phyloP scores from a whole-genome alignment of 2,888 invertebrate genomes.

The Campoletis raptor region DNA sequence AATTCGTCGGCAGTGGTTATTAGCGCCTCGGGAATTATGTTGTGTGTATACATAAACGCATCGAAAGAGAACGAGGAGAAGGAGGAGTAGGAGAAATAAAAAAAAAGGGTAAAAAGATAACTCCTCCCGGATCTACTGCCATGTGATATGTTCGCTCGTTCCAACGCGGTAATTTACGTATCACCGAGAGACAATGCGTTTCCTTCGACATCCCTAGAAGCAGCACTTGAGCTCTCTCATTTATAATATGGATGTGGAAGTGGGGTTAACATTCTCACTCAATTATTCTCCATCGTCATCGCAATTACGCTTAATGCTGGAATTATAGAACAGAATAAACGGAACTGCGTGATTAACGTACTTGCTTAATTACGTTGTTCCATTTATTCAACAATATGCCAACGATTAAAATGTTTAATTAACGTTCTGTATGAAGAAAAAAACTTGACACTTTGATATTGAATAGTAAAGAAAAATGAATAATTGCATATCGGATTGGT shows the following conservation, averaged over 20 bases:
- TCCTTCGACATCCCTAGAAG: conserved; percentile 37
- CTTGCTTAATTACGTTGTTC: neutral
- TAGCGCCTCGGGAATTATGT: conserved; percentile 51
- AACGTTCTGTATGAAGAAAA: neutral
- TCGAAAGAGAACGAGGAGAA: neutral
- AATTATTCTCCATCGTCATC: conserved; percentile 60
- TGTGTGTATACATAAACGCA: conserved; percentile 12
- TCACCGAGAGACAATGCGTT: conserved; percentile 61
- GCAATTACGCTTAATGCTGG: conserved; percentile 39
- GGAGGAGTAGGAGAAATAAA: neutral
- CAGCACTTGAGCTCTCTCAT: conserved; percentile 26
- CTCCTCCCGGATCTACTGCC: conserved; percentile 41
- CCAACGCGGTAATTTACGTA: conserved; percentile 58
- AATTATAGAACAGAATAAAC: conserved; percentile 33
- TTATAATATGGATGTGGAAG: conserved; percentile 36
- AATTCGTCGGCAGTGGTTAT: conserved; percentile 56
- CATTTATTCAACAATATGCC: neutral
- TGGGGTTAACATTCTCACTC: conserved; percentile 55
- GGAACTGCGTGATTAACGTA: conserved; percentile 19
- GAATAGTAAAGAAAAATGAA: neutral
- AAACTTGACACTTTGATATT: neutral
- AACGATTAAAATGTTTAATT: neutral
- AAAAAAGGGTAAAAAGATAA: conserved; percentile 28
- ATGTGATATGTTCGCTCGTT: conserved; percentile 31
- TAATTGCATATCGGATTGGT: neutral